phyloP scores from a whole-genome alignment of 2,888 invertebrate species.

The Parasteatoda lunata region DNA sequence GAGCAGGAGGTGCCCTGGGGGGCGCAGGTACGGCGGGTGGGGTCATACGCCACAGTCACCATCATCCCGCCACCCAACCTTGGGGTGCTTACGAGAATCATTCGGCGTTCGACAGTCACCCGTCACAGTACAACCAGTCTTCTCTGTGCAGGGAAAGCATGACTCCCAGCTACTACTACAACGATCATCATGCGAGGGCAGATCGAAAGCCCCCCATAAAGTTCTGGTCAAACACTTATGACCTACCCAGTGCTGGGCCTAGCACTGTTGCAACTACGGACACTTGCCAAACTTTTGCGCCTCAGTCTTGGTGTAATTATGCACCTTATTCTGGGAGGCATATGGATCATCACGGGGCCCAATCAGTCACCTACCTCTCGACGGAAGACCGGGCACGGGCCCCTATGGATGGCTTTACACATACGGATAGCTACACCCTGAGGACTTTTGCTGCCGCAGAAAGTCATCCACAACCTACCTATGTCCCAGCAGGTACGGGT shows the following conservation, averaged over 20 bases:
- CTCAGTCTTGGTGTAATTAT: constrained; percentile 70
- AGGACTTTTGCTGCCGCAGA: constrained; percentile 65
- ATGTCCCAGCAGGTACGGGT: constrained; percentile 69
- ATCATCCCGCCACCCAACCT: constrained; percentile 42
- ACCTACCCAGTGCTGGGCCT: constrained; percentile 58
- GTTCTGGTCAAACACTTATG: constrained; percentile 69
- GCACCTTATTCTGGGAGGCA: constrained; percentile 67
- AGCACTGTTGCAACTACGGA: constrained; percentile 64
- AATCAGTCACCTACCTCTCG: constrained; percentile 61
- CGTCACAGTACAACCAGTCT: constrained; percentile 59
- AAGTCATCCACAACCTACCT: constrained; percentile 59
- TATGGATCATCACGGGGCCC: constrained; percentile 67
- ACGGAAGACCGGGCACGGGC: constrained; percentile 59
- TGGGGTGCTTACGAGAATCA: constrained; percentile 64
- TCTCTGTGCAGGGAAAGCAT: constrained; percentile 48
- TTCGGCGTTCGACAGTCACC: constrained; percentile 64
- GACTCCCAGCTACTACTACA: constrained; percentile 63
- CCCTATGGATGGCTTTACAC: constrained; percentile 66
- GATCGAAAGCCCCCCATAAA: constrained; percentile 65
- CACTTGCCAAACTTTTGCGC: constrained; percentile 67
- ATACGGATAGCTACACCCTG: constrained; percentile 65
- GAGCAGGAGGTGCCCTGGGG: constrained; percentile 49
- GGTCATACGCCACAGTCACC: constrained; percentile 56
- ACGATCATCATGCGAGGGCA: constrained; percentile 47
- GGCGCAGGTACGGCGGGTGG: constrained; percentile 46